Evolutionary conservation across 2,113 vertebrate genomes (phyloP), one percentile per base, ranked within the genome.

Genomic region (Sylvilagus bachmani): DNA sequence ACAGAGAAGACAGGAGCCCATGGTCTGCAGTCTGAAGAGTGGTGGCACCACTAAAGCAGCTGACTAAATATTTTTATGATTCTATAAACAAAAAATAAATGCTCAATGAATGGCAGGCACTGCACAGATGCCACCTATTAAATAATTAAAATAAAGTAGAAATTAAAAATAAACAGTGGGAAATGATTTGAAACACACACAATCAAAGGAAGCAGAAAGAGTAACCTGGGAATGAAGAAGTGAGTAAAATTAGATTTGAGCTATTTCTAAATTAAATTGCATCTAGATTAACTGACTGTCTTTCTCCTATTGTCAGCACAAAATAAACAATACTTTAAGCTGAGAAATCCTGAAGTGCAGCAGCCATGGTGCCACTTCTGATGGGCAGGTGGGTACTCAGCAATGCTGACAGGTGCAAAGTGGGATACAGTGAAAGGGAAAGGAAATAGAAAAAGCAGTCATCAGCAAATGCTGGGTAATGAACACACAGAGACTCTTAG

Each of bases 111-210:
- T 97, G 96, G 89, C 96, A 97, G 90, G 96, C 80, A 0, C 95
- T 95, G 89, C 95, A 93, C 96, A 97, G 96, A 97, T 97, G 97
- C 86, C 93, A 96, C 92, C 82, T 95, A 97, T 97, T 97, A 97
- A 97, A 97, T 97, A 97, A 97, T 97, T 97, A 97, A 97, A 97
- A 94, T 96, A 95, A 96, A 95, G 89, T 82, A 91, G 91, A 97
- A 96, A 97, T 97, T 96, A 97, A 96, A 97, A 97, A 97, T 96
- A 97, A 97, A 96, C 94, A 97, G 93, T 80, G 86, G 97, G 93
- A 94, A 92, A 91, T 95, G 92, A 94, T 89, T 97, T 95, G 94
- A 97, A 97, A 93, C 91, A 97, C 75, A 95, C 24, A 83, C 78
- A 94, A 93, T 67, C 91, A 74, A 89, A 96, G 97, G 94, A 93